A percentile compares a stretch with the other conserved stretches of the same genome.
Conservation (phyloP, 2,888 invertebrate species). For the Machimus rusticus region DNA sequence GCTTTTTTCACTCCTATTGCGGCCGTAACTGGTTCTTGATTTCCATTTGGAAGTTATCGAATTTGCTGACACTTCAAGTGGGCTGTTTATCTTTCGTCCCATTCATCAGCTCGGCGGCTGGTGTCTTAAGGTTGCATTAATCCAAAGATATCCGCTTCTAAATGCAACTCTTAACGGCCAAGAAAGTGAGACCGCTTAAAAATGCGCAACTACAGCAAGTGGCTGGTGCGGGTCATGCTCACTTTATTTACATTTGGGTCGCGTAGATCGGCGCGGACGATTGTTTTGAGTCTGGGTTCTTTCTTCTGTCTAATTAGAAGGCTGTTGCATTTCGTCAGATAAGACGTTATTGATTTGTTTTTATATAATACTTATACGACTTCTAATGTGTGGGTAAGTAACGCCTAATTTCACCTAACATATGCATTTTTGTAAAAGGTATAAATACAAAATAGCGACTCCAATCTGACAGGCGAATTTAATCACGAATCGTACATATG, state of each 20-base stretch:
- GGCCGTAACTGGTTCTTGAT: conserved; percentile 40
- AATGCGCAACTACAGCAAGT: background rate
- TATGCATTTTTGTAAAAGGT: no score
- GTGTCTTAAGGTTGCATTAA: background rate
- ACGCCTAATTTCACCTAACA: no score
- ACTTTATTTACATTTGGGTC: background rate
- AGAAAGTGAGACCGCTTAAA: background rate
- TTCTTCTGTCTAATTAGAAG: background rate
- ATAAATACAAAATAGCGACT: no score
- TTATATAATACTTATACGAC: background rate
- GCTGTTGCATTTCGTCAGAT: background rate
- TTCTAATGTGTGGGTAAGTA: background rate
- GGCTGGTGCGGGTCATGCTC: background rate
- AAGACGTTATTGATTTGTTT: background rate
- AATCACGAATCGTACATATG: no score
- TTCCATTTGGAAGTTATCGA: conserved; percentile 43
- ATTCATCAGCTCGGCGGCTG: conserved; percentile 35
- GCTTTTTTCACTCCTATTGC: background rate
- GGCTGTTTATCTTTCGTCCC: conserved; percentile 45
- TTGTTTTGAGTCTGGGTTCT: background rate
- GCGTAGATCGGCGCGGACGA: background rate
- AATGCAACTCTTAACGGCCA: background rate
- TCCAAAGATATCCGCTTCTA: background rate
- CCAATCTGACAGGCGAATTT: no score
- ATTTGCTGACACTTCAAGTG: conserved; percentile 47